These are phyloP conservation scores for Gallinago solitaria DNA, from an alignment of 2,797 vertebrate genomes.

Conservation along the genomic window DNA sequence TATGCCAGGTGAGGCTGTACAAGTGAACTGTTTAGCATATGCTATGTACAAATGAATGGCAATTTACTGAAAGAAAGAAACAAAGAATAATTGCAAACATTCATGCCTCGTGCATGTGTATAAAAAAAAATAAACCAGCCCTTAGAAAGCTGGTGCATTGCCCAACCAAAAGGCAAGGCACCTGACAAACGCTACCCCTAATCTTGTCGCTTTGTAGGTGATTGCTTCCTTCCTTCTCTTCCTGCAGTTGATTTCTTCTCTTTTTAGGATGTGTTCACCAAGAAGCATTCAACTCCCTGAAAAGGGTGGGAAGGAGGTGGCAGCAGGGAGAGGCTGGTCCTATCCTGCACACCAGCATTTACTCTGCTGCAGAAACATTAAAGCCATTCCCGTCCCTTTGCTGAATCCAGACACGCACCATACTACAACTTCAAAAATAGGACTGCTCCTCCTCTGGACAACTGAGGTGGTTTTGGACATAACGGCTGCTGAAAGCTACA, in stretches of 20 bases:
- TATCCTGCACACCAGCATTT: neutral
- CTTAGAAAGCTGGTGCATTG: neutral
- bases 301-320: slow-evolving; percentile 1
- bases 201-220: slow-evolving; percentile 61
- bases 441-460: neutral
- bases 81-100: slow-evolving; percentile 64
- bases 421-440: neutral
- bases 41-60: slow-evolving; percentile 39
- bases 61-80: slow-evolving; percentile 53
- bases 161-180: slow-evolving; percentile 40
- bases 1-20: slow-evolving; percentile 54
- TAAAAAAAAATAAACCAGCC: neutral
- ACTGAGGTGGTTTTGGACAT: neutral
- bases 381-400: neutral
- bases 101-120: slow-evolving; percentile 4
- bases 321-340: neutral
- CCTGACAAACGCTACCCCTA: slow-evolving; percentile 50
- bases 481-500: neutral
- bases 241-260: slow-evolving; percentile 52
- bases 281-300: slow-evolving; percentile 44
- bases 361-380: neutral
- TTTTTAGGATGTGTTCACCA: slow-evolving; percentile 47
- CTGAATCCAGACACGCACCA: neutral
- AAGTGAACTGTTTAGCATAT: slow-evolving; percentile 60
- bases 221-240: slow-evolving; percentile 68